These are phyloP conservation scores for Delichon dasypus DNA, from an alignment of 2,797 vertebrate species.

Conservation along the genomic window DNA sequence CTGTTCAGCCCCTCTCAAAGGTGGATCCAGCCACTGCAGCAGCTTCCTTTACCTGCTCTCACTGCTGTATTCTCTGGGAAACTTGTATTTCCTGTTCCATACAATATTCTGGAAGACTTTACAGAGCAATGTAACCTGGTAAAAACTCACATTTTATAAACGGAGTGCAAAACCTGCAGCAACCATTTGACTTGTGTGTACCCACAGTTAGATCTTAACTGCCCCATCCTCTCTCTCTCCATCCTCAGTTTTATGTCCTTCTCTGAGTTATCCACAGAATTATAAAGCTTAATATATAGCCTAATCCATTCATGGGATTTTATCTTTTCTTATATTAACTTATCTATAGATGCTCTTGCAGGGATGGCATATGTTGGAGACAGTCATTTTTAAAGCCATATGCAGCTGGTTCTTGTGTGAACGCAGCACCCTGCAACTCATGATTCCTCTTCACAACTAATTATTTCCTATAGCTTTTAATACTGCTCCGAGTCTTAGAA, in stretches of 20 bases:
- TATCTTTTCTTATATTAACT: constrained; percentile 58
- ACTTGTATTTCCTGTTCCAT: neutral
- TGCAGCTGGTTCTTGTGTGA: constrained; percentile 34
- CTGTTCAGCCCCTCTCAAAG: neutral
- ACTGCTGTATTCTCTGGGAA: neutral
- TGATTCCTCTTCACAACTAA: constrained; percentile 50
- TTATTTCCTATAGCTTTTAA: constrained; percentile 62
- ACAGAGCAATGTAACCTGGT: neutral
- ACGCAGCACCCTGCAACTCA: constrained; percentile 12
- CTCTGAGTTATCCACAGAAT: constrained; percentile 4
- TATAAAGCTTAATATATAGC: constrained; percentile 45
- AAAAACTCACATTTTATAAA: neutral
- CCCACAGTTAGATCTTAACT: neutral
- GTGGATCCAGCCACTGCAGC: neutral
- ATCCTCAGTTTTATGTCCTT: constrained; percentile 2
- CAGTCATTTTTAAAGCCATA: constrained; percentile 16
- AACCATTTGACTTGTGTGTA: neutral
- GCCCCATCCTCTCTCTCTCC: neutral
- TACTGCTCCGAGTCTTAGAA: constrained; percentile 12
- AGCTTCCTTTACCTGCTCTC: neutral
- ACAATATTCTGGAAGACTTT: neutral
- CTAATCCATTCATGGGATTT: constrained; percentile 17
- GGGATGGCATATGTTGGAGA: constrained; percentile 36
- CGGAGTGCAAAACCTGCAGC: neutral
- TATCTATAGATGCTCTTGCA: constrained; percentile 30